Evolutionary conservation across 2,113 vertebrate genomes (phyloP), one percentile per base, ranked within the genome.

Genomic region (Syngnathoides biaculeatus): DNA sequence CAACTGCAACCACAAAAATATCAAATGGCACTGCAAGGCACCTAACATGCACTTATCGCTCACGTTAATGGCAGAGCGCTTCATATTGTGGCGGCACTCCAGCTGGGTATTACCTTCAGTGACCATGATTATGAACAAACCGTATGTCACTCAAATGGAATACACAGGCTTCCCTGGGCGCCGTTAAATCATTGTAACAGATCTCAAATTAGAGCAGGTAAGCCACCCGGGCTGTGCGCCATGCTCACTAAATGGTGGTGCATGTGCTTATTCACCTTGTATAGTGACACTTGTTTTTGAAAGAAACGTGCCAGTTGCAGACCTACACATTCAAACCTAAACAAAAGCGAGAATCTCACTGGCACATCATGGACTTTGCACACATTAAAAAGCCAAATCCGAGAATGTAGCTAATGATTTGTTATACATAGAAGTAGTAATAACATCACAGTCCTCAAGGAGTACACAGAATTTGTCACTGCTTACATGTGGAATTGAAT

Each of bases 371-470:
- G 43, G 63, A 56, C 69, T 72, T 61, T 42, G 65, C 68, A 64
- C 79, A 77, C 74, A 75, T 83, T 87, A 84, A 79, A 79, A 78
- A 74, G 59, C 71, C 72, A 73, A 78, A 79, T 74, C 65, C 79
- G 78, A 78, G 86, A 79, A 81, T 79, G 86, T 59, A 67, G 52
- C 74, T 65, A 66, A 78, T 72, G 75, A 70, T 80, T 87, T 84
- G 69, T 80, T 84, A 86, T 78, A 84, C 82, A 84, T 80, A 87
- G 79, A 83, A 67, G 77, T 65, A 52, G 68, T n/a, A n/a, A n/a
- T n/a, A n/a, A n/a, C n/a, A n/a, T n/a, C n/a, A n/a, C n/a, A n/a
- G n/a, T n/a, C n/a, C n/a, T n/a, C n/a, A n/a, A n/a, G n/a, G n/a
- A n/a, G n/a, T n/a, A n/a, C n/a, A n/a, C n/a, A n/a, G n/a, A n/a